Evolutionary conservation across 2,113 vertebrate genomes (phyloP), one percentile per base, ranked within the genome.

Genomic region (Pontoporia blainvillei): DNA sequence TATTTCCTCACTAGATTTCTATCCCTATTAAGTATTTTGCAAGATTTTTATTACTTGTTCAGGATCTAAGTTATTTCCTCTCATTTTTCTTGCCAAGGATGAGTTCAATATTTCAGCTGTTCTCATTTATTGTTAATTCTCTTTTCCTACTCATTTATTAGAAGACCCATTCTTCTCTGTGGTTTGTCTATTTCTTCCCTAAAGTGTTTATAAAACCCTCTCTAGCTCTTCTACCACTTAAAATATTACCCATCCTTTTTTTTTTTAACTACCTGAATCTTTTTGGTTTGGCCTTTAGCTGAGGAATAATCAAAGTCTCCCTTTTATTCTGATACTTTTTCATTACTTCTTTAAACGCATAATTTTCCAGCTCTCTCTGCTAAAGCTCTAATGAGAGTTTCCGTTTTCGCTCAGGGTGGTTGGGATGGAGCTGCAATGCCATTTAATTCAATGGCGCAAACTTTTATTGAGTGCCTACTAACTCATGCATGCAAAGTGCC

Each of bases 121-220:
- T 82, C 90, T 96, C 95, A 95, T 94, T 97, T 95, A 95, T 96
- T 93, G 73, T 95, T 98, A 97, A 97, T 95, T 92, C 44, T 67
- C 46, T 81, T 95, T 95, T 52, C 59, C 61, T 73, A 18, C 59
- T 95, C 84, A 86, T 82, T 89, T 94, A 90, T 91, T 92, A 95
- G 86, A 90, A 95, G 49, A 67, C 61, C 7, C 59, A 90, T 95
- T 94, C 94, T 94, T 90, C 54, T 88, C 49, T 75, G 67, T 91
- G 46, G 67, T 86, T 93, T 96, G 86, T 96, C 86, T 87, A 39
- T 92, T 88, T 84, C 46, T 71, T 5, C 61, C 54, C 36, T 75
- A 41, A 90, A 97, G 44, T 90, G 39, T 97, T 98, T 95, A 81
- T 84, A 95, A 95, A 97, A 96, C 57, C 79, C 23, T 96, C 72